phyloP scores from a whole-genome alignment of 2,888 invertebrate species.

The Aromia moschata region DNA sequence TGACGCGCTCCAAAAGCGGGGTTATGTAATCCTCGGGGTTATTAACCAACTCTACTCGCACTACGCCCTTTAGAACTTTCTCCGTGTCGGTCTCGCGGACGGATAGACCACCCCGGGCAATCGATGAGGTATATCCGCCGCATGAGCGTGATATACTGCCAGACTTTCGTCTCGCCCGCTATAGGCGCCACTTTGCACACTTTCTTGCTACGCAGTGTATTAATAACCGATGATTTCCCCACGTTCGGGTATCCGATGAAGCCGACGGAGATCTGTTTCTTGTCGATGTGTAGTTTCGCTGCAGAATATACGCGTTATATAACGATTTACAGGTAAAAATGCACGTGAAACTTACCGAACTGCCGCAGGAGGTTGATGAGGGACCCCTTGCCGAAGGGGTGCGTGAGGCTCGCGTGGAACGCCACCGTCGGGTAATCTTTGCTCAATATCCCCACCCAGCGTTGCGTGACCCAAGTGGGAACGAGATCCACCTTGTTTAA shows the following conservation, averaged over 20 bases:
- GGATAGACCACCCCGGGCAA: conserved; percentile 98
- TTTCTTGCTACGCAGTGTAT: conserved; percentile 93
- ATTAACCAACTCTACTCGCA: conserved; percentile 92
- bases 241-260: conserved; percentile 99
- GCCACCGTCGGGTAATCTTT: conserved; percentile 97
- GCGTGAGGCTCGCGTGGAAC: conserved; percentile 97
- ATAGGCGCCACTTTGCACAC: conserved; percentile 99
- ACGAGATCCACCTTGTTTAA: conserved; percentile 97
- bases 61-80: conserved; percentile 96
- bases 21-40: conserved; percentile 95
- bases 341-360: conserved; percentile 74
- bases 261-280: conserved; percentile 98
- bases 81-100: conserved; percentile 95
- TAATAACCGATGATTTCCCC: conserved; percentile 98
- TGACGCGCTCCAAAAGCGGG: conserved; percentile 85
- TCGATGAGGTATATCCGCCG: conserved; percentile 95
- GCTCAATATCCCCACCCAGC: conserved; percentile 96
- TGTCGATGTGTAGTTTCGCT: conserved; percentile 89
- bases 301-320: conserved; percentile 28
- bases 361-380: conserved; percentile 95
- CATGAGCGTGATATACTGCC: conserved; percentile 99
- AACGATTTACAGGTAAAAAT: too few species aligned
- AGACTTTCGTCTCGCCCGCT: conserved; percentile 97
- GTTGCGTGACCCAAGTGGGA: conserved; percentile 97
- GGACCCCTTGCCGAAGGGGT: conserved; percentile 98